Percentiles rank a stretch among this genome's conserved stretches.
Conservation (phyloP, 2,113 vertebrate genomes). For the Leucoraja erinaceus region DNA sequence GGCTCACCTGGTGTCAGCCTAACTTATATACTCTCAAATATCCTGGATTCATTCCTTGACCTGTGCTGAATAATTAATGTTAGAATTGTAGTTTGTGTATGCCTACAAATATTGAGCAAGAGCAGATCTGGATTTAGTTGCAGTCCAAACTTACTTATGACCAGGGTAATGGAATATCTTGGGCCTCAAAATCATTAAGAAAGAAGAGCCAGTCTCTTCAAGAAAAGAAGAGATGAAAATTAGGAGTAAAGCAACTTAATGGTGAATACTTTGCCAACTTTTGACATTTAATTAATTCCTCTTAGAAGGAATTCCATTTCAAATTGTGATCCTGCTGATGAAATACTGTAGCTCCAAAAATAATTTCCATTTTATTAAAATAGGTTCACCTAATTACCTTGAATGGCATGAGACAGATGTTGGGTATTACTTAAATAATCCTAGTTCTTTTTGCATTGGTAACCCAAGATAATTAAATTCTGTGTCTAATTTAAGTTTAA, state of each 20-base stretch:
- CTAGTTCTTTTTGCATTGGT: slow-evolving; percentile 4
- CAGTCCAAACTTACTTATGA: neutral
- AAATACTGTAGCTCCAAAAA: slow-evolving; percentile 10
- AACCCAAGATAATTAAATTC: slow-evolving; percentile 32
- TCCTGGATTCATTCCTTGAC: neutral
- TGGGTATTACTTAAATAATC: slow-evolving; percentile 8
- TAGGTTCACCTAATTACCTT: slow-evolving; percentile 35
- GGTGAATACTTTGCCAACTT: neutral
- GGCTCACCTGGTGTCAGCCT: neutral
- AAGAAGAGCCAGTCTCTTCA: neutral
- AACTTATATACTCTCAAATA: neutral
- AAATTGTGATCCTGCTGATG: neutral
- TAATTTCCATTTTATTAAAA: slow-evolving; percentile 34
- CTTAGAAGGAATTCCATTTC: slow-evolving; percentile 24
- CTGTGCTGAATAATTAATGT: neutral
- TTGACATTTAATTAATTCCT: slow-evolving; percentile 15
- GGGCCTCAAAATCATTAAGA: neutral
- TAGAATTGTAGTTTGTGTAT: neutral
- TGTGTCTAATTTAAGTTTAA: slow-evolving; percentile 28
- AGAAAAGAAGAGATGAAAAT: neutral
- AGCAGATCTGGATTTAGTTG: neutral
- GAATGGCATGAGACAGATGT: neutral
- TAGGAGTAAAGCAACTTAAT: neutral
- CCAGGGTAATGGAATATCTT: neutral
- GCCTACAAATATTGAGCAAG: neutral